These are phyloP conservation scores for Eulacestoma nigropectus DNA, from an alignment of 2,113 vertebrate genomes.

Conservation along the genomic window DNA sequence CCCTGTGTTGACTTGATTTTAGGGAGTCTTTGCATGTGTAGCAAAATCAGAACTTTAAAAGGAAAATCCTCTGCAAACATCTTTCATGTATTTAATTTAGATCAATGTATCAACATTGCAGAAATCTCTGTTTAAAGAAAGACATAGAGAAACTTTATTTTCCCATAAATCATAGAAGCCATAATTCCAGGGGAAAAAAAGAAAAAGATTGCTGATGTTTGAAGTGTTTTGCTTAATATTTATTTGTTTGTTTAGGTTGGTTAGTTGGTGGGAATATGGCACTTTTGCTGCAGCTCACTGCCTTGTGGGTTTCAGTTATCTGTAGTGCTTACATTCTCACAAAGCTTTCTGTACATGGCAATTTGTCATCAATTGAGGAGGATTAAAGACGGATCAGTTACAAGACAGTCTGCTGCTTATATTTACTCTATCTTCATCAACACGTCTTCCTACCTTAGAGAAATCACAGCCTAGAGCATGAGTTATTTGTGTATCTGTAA, in stretches of 20 bases:
- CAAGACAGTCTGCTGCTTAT: slow-evolving; percentile 47
- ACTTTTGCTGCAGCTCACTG: not conserved
- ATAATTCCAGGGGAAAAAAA: not conserved
- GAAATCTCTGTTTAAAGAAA: not conserved
- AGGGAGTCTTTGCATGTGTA: not conserved
- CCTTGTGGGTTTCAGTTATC: slow-evolving; percentile 2
- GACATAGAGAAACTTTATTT: not conserved
- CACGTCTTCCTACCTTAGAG: slow-evolving; percentile 36
- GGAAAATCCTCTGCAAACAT: not conserved
- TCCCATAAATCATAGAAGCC: not conserved
- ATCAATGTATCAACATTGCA: not conserved
- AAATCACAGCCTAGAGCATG: slow-evolving; percentile 28
- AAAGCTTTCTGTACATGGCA: slow-evolving; percentile 24
- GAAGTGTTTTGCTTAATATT: not conserved
- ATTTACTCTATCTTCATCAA: slow-evolving; percentile 49
- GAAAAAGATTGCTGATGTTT: not conserved
- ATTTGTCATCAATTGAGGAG: slow-evolving; percentile 51
- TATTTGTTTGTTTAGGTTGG: not conserved
- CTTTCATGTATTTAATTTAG: not conserved
- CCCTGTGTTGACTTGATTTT: not conserved
- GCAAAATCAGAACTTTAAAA: not conserved
- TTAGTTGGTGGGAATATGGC: not conserved
- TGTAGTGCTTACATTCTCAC: not conserved
- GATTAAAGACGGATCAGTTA: slow-evolving; percentile 51
- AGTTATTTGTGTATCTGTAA: slow-evolving; percentile 58